These are phyloP conservation scores for Fulica atra DNA, from an alignment of 2,113 vertebrate genomes.

Conservation along the genomic window DNA sequence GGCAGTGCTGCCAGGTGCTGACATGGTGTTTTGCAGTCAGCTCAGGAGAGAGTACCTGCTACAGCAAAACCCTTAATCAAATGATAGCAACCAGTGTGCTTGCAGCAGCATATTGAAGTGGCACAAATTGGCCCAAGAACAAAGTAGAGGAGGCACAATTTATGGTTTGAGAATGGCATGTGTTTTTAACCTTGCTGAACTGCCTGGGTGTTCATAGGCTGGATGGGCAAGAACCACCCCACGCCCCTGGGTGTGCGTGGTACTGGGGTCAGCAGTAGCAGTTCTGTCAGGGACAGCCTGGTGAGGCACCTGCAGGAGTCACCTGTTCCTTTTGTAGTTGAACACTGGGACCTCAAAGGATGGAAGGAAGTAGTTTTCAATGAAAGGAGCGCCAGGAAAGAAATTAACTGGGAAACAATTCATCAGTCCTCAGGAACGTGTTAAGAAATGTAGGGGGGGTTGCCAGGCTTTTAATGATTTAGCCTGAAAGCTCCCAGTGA, in stretches of 20 bases:
- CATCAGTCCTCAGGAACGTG: background rate
- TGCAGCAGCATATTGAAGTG: background rate
- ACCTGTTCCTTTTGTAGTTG: background rate
- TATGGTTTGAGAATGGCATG: background rate
- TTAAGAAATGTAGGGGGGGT: background rate
- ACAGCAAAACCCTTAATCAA: background rate
- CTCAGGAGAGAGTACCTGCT: background rate
- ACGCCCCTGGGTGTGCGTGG: too few species aligned
- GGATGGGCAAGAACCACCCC: background rate
- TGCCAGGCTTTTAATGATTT: background rate
- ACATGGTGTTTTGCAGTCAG: background rate
- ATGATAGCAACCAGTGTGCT: background rate
- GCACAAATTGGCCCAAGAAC: background rate
- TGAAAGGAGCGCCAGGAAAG: background rate
- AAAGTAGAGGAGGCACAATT: background rate
- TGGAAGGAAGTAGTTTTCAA: background rate
- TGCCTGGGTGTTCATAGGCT: background rate
- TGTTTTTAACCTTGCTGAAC: background rate
- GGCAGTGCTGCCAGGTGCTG: background rate
- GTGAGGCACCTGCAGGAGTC: background rate
- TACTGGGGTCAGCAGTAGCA: background rate
- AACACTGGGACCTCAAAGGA: background rate
- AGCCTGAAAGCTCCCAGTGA: background rate
- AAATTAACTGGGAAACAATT: background rate
- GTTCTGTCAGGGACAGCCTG: background rate